A percentile compares a stretch with the other conserved stretches of the same genome.
These are phyloP conservation scores for Lipophrys pholis DNA, from an alignment of 2,113 vertebrate species.

Conservation along the genomic window DNA sequence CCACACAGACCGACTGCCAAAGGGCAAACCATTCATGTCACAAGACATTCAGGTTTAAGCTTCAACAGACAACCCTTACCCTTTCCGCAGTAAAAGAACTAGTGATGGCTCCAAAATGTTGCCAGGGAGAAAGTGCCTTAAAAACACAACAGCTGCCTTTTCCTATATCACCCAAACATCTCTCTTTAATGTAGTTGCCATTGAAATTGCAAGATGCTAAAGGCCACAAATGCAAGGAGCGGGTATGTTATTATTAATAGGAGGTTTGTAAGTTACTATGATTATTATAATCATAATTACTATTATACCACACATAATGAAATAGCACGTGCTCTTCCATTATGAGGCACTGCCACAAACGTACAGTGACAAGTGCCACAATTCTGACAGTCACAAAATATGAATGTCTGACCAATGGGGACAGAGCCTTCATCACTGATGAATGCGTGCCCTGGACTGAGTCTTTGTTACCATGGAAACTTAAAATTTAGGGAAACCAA, in stretches of 20 bases:
- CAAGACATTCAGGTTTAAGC: conserved; percentile 64
- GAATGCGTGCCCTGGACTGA: conserved; percentile 63
- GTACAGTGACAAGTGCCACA: conserved; percentile 25
- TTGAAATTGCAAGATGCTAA: conserved; percentile 13
- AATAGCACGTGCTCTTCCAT: too few species aligned
- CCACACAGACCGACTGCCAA: conserved; percentile 60
- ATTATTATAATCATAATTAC: too few species aligned
- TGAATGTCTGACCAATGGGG: conserved; percentile 68
- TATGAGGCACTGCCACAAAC: neutral
- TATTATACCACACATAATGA: too few species aligned
- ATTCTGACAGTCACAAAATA: conserved; percentile 41
- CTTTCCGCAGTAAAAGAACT: conserved; percentile 49
- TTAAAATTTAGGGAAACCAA: conserved; percentile 64
- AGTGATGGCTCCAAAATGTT: conserved; percentile 50
- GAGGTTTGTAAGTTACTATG: too few species aligned
- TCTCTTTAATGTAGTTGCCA: conserved; percentile 27
- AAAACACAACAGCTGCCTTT: conserved; percentile 36
- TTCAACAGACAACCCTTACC: conserved; percentile 66
- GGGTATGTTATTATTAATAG: neutral
- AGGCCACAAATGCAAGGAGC: neutral
- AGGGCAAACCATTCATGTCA: conserved; percentile 71
- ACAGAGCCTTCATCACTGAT: conserved; percentile 57
- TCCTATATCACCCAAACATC: conserved; percentile 12
- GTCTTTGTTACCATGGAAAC: conserved; percentile 80
- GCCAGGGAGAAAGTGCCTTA: conserved; percentile 44